Percentiles rank a stretch among this genome's conserved stretches.
These are phyloP conservation scores for Coenonympha glycerion DNA, from an alignment of 2,888 invertebrate species.

Conservation along the genomic window DNA sequence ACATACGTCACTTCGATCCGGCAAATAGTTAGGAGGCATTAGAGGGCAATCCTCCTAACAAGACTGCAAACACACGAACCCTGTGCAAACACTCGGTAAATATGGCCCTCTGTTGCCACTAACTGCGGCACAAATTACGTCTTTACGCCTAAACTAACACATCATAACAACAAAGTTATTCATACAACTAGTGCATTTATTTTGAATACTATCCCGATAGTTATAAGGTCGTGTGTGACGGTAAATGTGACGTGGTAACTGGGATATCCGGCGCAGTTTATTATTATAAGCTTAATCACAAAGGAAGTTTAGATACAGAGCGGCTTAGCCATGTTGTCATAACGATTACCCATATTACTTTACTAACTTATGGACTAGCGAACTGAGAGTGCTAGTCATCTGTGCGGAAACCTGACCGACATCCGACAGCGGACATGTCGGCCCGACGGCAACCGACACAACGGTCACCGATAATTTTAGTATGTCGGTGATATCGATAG, in stretches of 20 bases:
- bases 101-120: slow-evolving; percentile 42
- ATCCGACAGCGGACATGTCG: too few species aligned
- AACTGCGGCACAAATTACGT: slow-evolving; percentile 48
- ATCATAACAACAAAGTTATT: slow-evolving; percentile 28
- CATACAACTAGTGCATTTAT: slow-evolving; percentile 7
- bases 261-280: slow-evolving; percentile 42
- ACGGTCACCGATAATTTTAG: too few species aligned
- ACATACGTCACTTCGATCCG: slow-evolving; percentile 32
- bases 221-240: slow-evolving; percentile 13
- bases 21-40: slow-evolving; percentile 31
- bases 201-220: slow-evolving; percentile 17
- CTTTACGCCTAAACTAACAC: slow-evolving; percentile 43
- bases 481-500: too few species aligned
- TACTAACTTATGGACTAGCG: not conserved
- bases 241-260: slow-evolving; percentile 13
- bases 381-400: too few species aligned
- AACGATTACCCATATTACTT: not conserved
- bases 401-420: too few species aligned
- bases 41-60: slow-evolving; percentile 35
- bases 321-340: not conserved
- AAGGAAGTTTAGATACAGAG: slow-evolving; percentile 37
- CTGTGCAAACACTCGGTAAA: slow-evolving; percentile 48
- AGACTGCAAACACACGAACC: slow-evolving; percentile 41
- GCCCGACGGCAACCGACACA: too few species aligned
- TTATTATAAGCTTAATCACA: slow-evolving; percentile 47